phyloP scores from a whole-genome alignment of 2,888 invertebrate genomes.

The Diarsia mendica region DNA sequence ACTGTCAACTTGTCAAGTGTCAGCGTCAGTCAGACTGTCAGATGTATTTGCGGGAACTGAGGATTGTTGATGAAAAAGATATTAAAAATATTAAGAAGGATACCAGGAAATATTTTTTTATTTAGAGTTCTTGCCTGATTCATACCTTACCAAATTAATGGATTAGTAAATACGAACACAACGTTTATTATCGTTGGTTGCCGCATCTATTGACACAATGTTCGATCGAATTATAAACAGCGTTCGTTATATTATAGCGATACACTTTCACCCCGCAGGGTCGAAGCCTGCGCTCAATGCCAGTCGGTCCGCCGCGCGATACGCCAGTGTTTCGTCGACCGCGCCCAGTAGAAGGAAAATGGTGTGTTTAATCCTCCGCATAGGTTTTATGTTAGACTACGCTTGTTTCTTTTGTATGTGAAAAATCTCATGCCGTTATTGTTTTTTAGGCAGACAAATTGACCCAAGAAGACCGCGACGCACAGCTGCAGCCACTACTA shows the following conservation, averaged over 20 bases:
- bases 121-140: background rate
- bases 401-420: background rate
- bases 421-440: conserved; percentile 7
- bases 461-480: conserved; percentile 92
- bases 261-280: conserved; percentile 88
- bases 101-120: background rate
- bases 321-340: conserved; percentile 75
- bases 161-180: background rate
- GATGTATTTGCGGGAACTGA: background rate
- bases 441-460: conserved; percentile 92
- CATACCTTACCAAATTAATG: background rate
- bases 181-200: background rate
- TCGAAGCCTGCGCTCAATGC: conserved; percentile 81
- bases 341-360: conserved; percentile 84
- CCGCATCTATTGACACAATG: conserved; percentile 36
- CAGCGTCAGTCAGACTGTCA: conserved; percentile 3
- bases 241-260: conserved; percentile 77
- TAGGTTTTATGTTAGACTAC: background rate
- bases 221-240: conserved; percentile 65
- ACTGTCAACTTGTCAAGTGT: background rate
- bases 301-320: conserved; percentile 74
- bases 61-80: conserved; percentile 17
- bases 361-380: conserved; percentile 72
- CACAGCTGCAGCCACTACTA: conserved; percentile 92
- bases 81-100: conserved; percentile 3